Base-by-base conservation (phyloP, 2,888 invertebrate genomes). In the Bruchidius siliquastri region DNA sequence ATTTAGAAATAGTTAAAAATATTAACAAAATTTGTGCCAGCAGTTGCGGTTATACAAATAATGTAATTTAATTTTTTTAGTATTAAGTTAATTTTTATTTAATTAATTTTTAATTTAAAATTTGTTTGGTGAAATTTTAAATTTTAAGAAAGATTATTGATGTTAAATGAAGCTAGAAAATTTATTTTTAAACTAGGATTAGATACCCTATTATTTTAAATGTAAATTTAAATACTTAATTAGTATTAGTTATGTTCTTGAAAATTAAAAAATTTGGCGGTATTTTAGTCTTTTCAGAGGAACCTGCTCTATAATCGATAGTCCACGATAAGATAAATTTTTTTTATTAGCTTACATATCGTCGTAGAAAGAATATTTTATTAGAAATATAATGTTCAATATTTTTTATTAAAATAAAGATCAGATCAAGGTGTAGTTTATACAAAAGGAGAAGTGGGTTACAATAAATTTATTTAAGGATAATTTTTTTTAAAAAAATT, bases 401-500 rank as follows among this genome's bases (percentile, higher is more conserved):
- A n/a, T 87, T 82, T 85, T 82, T 79, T 74, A 83, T 79, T 74
- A 82, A 77, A 88, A 84, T 85, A 86, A 87, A 90, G 89, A 88
- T 91, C 91, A 92, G 89, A 90, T 92, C 91, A 91, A 91, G 90
- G 90, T 92, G 90, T 88, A 92, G 91, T 88, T 88, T 87, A 91
- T 91, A 88, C 84, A 88, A 88, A 89, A 90, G 90, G 87, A 87
- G 87, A 87, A 88, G 90, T 92, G 91, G 88, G 89, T 91, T 91
- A 92, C 91, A 90, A 79, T 84, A 80, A 49, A 49, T 13, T 79
- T 84, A 85, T 86, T 87, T 86, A 84, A 80, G 84, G 78, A 85
- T 84, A 77, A 79, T 84, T 85, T 85, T 86, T 87, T 89, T 87
- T 88, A n/a, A n/a, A n/a, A 86, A 88, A 68, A 72, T 74, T 72